Evolutionary conservation across 2,113 vertebrate genomes (phyloP), one percentile per base, ranked within the genome.

Genomic region (western clawed frog (Xenopus tropicalis)): DNA sequence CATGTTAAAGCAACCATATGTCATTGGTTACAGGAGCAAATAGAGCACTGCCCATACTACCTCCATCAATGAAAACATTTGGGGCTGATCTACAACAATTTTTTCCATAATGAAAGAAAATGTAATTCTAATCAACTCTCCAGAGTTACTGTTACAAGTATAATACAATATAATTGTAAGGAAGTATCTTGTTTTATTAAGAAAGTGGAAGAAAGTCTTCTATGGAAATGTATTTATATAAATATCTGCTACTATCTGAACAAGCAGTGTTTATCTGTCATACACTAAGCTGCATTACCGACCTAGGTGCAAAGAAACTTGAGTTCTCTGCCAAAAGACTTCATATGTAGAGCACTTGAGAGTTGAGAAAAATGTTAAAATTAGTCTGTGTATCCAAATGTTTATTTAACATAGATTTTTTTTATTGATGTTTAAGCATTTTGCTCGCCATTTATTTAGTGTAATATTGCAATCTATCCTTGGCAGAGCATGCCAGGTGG

Each of bases 341-440:
- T 69, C 73, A 69, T 61, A n/a, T 23, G 14, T 61, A 7, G 57
- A 68, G 56, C 66, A 56, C 65, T 56, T 23, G 73, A 46, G 58
- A 76, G 69, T 56, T 42, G 46, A 56, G 29, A n/a, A 63, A 63
- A 76, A 76, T 76, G 66, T 69, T 68, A 69, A 52, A 56, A 19
- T 48, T 14, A 63, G 25, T 56, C 58, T 14, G 43, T 69, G 73
- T 63, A 76, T 76, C 66, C 66, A 62, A 76, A 76, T 76, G 73
- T 76, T 76, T 75, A 69, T 75, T 75, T 76, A 63, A 69, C 73
- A 63, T 76, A 62, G 73, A 56, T 76, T 76, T 69, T 76, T 76
- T 69, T 69, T 69, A 76, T 76, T 76, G 73, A 76, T 69, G 73
- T 76, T 76, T 76, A 76, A 76, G 66, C 69, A 63, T 76, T 75